Conservation (phyloP, 2,888 invertebrate genomes). For the Empis livida region DNA sequence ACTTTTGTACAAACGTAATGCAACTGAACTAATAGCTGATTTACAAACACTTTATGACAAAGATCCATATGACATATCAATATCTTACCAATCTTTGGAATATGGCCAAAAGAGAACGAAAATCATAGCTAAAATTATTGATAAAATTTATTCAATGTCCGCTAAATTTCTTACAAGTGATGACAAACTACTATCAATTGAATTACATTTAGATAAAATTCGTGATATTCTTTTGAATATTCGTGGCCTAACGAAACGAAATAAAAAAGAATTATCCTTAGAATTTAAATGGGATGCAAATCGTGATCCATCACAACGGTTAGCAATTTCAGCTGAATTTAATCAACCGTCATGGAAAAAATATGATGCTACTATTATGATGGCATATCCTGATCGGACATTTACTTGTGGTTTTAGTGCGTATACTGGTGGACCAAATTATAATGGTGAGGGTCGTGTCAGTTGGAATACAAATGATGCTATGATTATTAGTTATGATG, state of each 20-base stretch:
- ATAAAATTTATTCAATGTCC: constrained; percentile 53
- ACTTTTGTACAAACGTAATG: constrained; percentile 53
- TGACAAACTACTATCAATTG: constrained; percentile 50
- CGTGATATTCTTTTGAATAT: constrained; percentile 60
- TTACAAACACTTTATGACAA: constrained; percentile 48
- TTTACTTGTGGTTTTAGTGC: constrained; percentile 55
- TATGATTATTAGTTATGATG: constrained; percentile 34
- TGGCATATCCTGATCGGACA: constrained; percentile 65
- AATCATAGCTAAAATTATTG: constrained; percentile 49
- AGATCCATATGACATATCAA: constrained; percentile 51
- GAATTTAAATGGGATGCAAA: constrained; percentile 80
- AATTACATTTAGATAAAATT: constrained; percentile 63
- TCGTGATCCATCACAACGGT: constrained; percentile 56
- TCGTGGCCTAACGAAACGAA: constrained; percentile 45
- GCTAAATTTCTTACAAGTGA: constrained; percentile 52
- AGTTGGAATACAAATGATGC: constrained; percentile 58
- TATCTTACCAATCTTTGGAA: constrained; percentile 48
- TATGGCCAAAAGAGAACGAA: constrained; percentile 49
- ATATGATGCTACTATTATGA: constrained; percentile 46
- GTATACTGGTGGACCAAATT: constrained; percentile 27
- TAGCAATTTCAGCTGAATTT: constrained; percentile 42
- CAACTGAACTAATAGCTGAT: constrained; percentile 51
- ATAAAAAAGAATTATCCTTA: constrained; percentile 52
- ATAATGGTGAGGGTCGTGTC: constrained; percentile 39
- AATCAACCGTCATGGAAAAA: constrained; percentile 47